A percentile compares a stretch with the other conserved stretches of the same genome.
phyloP scores from a whole-genome alignment of 2,113 vertebrate species.

The Oncorhynchus clarkii region DNA sequence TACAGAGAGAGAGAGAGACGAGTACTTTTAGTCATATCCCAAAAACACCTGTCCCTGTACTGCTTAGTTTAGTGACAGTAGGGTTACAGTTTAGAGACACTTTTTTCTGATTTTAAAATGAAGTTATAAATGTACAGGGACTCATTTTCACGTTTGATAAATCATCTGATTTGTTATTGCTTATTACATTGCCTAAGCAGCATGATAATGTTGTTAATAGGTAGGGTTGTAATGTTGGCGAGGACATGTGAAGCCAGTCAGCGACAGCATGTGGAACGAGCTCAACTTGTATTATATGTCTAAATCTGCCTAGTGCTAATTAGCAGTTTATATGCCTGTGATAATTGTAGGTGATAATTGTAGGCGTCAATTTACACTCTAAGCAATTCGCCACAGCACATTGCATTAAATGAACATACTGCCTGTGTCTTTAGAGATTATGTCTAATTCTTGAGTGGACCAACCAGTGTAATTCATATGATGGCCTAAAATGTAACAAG shows the following conservation, averaged over 20 bases:
- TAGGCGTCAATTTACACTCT: constrained; percentile 14
- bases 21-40: not conserved
- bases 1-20: constrained; percentile 30
- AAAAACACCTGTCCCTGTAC: constrained; percentile 45
- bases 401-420: constrained; percentile 30
- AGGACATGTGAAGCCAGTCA: constrained; percentile 16
- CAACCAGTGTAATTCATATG: too few relatives aligned
- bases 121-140: not conserved
- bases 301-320: constrained; percentile 35
- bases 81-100: not conserved
- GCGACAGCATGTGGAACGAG: constrained; percentile 33
- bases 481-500: too few relatives aligned
- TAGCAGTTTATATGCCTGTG: constrained; percentile 49
- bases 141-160: not conserved
- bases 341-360: constrained; percentile 52
- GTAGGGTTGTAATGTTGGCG: not conserved
- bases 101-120: not conserved
- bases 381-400: constrained; percentile 48
- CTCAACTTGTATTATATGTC: constrained; percentile 4
- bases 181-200: not conserved
- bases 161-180: not conserved
- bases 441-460: too few relatives aligned
- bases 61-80: not conserved
- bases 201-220: not conserved
- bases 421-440: not conserved